Evolutionary conservation across 2,888 invertebrate species (phyloP).

Genomic region (Flexamia atlantica): DNA sequence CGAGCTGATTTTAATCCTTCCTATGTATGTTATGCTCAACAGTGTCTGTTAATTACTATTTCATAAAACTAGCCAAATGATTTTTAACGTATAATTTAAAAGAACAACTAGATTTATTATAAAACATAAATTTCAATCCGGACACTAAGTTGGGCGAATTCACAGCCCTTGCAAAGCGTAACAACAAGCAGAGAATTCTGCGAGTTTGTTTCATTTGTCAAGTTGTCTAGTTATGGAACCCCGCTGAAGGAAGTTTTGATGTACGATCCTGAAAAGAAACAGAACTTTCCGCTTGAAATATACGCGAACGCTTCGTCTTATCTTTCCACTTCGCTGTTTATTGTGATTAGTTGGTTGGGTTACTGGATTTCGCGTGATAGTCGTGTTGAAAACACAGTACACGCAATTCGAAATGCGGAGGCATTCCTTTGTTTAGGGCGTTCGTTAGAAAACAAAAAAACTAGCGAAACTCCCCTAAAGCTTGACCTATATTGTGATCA

Average conservation of each 20-base stretch:
- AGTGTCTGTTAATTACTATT: too few species aligned
- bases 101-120: neutral
- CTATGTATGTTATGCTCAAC: too few species aligned
- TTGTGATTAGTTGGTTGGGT: neutral
- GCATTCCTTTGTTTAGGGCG: neutral
- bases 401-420: neutral
- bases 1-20: too few species aligned
- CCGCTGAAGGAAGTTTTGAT: slow-evolving; percentile 43
- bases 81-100: too few species aligned
- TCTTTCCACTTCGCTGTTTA: slow-evolving; percentile 18
- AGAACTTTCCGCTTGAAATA: slow-evolving; percentile 39
- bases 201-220: slow-evolving; percentile 55
- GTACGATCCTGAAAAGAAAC: slow-evolving; percentile 38
- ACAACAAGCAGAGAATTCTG: slow-evolving; percentile 10
- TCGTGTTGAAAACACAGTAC: neutral
- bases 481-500: too few species aligned
- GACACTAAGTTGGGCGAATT: neutral
- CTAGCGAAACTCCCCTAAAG: too few species aligned
- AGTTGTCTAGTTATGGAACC: slow-evolving; percentile 57
- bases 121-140: neutral
- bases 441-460: too few species aligned
- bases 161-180: neutral
- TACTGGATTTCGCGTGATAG: neutral
- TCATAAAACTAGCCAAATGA: too few species aligned
- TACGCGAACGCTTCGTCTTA: slow-evolving; percentile 42